Conservation (phyloP, 2,113 vertebrate species). For the Trinectes maculatus region DNA sequence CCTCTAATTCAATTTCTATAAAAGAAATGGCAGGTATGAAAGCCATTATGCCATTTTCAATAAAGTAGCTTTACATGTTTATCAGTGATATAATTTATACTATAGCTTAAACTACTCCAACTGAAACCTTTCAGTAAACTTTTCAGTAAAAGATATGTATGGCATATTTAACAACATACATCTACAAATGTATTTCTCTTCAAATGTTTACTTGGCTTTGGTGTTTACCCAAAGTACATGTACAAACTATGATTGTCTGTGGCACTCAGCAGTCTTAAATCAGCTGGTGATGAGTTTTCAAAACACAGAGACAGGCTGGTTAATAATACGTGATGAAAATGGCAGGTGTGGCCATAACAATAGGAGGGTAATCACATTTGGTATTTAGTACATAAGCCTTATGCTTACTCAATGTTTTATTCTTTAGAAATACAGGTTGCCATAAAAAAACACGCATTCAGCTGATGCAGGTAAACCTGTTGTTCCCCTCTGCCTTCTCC, state of each 20-base stretch:
- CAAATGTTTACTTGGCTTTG: too few species aligned
- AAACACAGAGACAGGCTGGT: too few species aligned
- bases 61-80: neutral
- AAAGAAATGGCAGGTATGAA: neutral
- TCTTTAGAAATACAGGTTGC: neutral
- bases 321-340: neutral
- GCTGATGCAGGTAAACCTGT: conserved; percentile 51
- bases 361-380: conserved; percentile 3
- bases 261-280: too few species aligned
- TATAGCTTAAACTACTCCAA: neutral
- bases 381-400: neutral
- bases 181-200: too few species aligned
- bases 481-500: conserved; percentile 34
- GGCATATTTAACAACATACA: too few species aligned
- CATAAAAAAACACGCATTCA: neutral
- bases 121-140: neutral
- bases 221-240: too few species aligned
- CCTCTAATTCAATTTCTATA: neutral
- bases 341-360: conserved; percentile 18
- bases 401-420: conserved; percentile 5
- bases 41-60: neutral
- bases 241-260: too few species aligned
- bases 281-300: too few species aligned
- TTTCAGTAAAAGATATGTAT: neutral
- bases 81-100: neutral